Percentiles rank a stretch among this genome's conserved stretches.
phyloP scores from a whole-genome alignment of 30 jellyfish, hydroid and myxozoan genomes.

The Pelagia noctiluca region DNA sequence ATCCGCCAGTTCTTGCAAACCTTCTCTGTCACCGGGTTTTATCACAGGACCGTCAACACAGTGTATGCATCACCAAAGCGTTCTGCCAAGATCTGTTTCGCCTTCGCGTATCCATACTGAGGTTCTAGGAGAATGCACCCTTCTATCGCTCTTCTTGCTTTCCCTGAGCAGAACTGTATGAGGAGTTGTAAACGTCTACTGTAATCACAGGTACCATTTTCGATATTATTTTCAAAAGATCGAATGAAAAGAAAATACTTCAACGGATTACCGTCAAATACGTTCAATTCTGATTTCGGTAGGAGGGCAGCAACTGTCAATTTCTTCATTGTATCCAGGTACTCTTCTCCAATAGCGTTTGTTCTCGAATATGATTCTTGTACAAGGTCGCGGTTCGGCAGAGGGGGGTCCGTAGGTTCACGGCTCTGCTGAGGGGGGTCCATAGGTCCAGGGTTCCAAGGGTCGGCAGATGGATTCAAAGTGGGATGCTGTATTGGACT shows the following conservation, averaged over 20 bases:
- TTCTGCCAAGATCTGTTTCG: conserved; percentile 11
- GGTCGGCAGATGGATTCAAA: no score
- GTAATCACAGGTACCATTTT: conserved; percentile 32
- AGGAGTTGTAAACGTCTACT: conserved; percentile 17
- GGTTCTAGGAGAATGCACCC: conserved; percentile 30
- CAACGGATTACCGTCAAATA: conserved; percentile 37
- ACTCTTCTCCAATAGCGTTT: conserved; percentile 7
- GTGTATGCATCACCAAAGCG: conserved; percentile 46
- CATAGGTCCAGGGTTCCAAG: no score
- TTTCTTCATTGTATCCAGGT: conserved; percentile 37
- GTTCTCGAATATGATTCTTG: neutral
- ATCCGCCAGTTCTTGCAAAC: conserved; percentile 48
- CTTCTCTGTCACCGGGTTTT: conserved; percentile 51
- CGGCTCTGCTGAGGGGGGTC: neutral
- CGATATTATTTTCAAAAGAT: conserved; percentile 13
- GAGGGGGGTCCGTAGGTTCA: neutral
- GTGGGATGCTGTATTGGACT: no score
- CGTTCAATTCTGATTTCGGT: conserved; percentile 44
- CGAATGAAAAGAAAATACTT: conserved; percentile 14
- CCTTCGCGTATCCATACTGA: conserved; percentile 29
- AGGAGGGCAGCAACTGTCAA: conserved; percentile 48
- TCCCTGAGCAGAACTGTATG: conserved; percentile 35
- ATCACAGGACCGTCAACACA: conserved; percentile 42
- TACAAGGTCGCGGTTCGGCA: no score
- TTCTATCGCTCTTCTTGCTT: conserved; percentile 35